Conservation (phyloP, 2,113 vertebrate species). For the Sterrhoptilus dennistouni region DNA sequence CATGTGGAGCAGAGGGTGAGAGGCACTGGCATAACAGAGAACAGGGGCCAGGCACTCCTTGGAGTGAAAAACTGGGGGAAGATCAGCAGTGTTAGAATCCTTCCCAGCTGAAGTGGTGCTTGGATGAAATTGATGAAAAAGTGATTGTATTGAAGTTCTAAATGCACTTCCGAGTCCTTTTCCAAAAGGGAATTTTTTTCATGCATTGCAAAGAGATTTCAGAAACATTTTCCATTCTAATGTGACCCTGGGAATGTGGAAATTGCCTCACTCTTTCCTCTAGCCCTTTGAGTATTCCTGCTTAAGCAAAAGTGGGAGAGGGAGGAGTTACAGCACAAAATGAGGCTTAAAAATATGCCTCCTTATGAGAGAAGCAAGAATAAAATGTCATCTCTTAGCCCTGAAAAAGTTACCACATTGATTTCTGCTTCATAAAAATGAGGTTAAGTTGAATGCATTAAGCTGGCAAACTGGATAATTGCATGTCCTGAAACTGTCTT, state of each 20-base stretch:
- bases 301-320: background rate
- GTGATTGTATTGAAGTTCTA: background rate
- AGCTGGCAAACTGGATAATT: conserved; percentile 67
- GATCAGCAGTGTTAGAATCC: background rate
- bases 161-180: background rate
- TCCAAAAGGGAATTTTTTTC: background rate
- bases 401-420: conserved; percentile 35
- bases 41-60: background rate
- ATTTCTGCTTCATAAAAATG: conserved; percentile 54
- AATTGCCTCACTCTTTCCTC: background rate
- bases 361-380: background rate
- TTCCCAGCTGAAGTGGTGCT: background rate
- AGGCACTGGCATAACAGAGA: background rate
- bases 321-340: background rate
- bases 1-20: background rate
- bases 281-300: background rate
- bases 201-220: background rate
- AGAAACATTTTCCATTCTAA: background rate
- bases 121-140: background rate
- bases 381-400: conserved; percentile 5
- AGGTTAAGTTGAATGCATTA: conserved; percentile 70
- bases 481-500: conserved; percentile 63
- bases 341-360: conserved; percentile 12
- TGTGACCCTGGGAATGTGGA: background rate
- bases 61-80: background rate